These are phyloP conservation scores for Ibidorhyncha struthersii DNA, from an alignment of 2,113 vertebrate species.

Conservation along the genomic window DNA sequence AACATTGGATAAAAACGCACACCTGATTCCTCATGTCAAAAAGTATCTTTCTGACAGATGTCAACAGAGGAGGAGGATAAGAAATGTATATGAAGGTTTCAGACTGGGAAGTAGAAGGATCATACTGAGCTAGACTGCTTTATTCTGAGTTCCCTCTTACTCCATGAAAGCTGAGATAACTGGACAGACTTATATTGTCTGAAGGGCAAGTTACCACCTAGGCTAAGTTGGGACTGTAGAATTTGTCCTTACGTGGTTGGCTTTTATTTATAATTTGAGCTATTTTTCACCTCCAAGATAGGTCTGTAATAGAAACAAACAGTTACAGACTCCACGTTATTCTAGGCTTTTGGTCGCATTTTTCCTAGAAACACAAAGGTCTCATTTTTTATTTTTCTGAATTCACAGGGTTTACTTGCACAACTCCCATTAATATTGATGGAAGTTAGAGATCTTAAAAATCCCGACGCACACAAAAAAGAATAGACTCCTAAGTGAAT, in stretches of 20 bases:
- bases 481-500: slow-evolving; percentile 49
- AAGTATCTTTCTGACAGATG: background rate
- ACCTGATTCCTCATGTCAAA: background rate
- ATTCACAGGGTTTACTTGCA: slow-evolving; percentile 33
- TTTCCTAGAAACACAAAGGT: background rate
- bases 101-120: background rate
- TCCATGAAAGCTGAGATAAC: background rate
- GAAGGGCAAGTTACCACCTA: background rate
- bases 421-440: slow-evolving; percentile 40
- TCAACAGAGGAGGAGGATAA: background rate
- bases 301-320: background rate
- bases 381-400: background rate
- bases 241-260: background rate
- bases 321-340: background rate
- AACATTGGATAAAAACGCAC: background rate
- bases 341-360: background rate
- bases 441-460: slow-evolving; percentile 13
- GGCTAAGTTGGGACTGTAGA: background rate
- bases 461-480: slow-evolving; percentile 6
- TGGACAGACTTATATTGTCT: background rate
- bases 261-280: background rate
- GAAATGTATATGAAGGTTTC: background rate
- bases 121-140: background rate
- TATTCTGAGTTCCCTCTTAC: background rate
- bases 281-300: background rate